phyloP scores from a whole-genome alignment of 2,113 vertebrate genomes.

The Melanerpes aurifrons region DNA sequence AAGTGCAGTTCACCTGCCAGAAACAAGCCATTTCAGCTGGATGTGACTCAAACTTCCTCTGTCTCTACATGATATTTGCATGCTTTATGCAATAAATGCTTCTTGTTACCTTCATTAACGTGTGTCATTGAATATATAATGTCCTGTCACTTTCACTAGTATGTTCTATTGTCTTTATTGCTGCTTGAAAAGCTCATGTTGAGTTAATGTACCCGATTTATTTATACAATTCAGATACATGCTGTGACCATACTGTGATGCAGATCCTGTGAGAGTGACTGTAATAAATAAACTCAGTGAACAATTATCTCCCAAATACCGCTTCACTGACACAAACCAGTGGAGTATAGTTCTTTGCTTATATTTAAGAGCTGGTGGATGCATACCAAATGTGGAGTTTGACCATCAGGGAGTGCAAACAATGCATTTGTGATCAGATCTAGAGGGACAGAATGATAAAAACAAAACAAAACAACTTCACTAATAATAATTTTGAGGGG shows the following conservation, averaged over 20 bases:
- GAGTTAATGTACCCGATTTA: conserved; percentile 62
- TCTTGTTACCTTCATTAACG: conserved; percentile 52
- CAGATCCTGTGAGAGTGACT: conserved; percentile 57
- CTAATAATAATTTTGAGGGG: background rate
- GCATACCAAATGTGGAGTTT: conserved; percentile 27
- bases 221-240: conserved; percentile 67
- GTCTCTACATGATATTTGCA: conserved; percentile 43
- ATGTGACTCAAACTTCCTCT: conserved; percentile 43
- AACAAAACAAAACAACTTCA: background rate
- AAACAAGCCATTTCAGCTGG: conserved; percentile 47
- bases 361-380: conserved; percentile 31
- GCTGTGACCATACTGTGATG: conserved; percentile 68
- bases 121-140: conserved; percentile 63
- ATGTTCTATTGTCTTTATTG: conserved; percentile 48
- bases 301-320: conserved; percentile 65
- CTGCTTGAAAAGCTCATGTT: conserved; percentile 38
- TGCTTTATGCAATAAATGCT: conserved; percentile 39
- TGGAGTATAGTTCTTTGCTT: conserved; percentile 43
- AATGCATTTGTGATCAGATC: conserved; percentile 47
- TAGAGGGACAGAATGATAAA: background rate
- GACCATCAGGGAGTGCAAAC: conserved; percentile 35
- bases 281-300: conserved; percentile 65
- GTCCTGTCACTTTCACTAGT: conserved; percentile 53
- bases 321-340: conserved; percentile 57
- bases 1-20: conserved; percentile 53